Evolutionary conservation across 53 echinoderm and acorn worm genomes (phyloP).

Genomic region (Actinopyga echinites): DNA sequence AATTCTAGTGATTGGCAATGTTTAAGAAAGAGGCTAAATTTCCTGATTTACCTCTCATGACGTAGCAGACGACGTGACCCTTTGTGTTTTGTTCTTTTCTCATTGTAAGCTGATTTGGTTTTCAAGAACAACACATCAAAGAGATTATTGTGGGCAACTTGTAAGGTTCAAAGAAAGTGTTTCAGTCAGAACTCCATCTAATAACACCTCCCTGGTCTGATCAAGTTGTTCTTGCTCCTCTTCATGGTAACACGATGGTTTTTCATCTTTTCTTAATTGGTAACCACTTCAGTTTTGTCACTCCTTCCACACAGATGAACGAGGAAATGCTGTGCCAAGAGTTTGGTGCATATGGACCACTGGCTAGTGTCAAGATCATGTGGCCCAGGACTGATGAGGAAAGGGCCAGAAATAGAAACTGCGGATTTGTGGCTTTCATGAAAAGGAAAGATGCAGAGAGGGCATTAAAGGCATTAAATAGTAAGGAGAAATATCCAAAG

Average conservation of each 20-base stretch:
- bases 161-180: no score
- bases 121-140: not conserved
- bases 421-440: conserved; percentile 99
- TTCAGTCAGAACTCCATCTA: no score
- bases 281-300: not conserved
- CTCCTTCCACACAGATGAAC: conserved; percentile 67
- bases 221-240: not conserved
- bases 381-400: conserved; percentile 98
- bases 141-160: no score
- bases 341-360: conserved; percentile 94
- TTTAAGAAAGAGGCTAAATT: no score
- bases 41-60: no score
- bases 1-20: no score
- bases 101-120: no score
- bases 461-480: conserved; percentile 80
- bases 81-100: no score
- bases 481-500: not conserved
- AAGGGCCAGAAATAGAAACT: conserved; percentile 89
- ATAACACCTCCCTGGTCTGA: not conserved
- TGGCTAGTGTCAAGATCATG: conserved; percentile 99
- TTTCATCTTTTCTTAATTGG: no score
- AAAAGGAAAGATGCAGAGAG: conserved; percentile 89
- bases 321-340: conserved; percentile 94
- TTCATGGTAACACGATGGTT: no score
- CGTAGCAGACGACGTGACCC: no score